Evolutionary conservation across 2,113 vertebrate genomes (phyloP), one percentile per base, ranked within the genome.

Genomic region (Psittacula cyanocephala): DNA sequence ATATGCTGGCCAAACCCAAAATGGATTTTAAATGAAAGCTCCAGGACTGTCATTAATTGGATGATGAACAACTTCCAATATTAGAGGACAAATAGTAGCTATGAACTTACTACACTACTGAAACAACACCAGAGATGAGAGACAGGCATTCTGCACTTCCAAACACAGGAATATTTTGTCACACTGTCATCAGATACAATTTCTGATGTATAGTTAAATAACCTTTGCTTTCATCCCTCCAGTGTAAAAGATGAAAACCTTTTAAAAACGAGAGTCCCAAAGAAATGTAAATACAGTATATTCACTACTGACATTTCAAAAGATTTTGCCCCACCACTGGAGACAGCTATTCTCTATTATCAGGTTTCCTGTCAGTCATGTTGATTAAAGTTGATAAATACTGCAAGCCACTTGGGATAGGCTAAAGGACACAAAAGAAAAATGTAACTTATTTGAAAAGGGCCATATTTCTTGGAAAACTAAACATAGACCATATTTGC

Each of bases 371-470:
- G 98, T 93, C 98, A 98, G 92, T 98, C 97, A 97, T 31, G 83
- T 97, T 97, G 97, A 98, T 98, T 97, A 97, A 97, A 96, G 91
- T 76, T 97, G 97, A 98, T 97, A 98, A 98, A 97, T 93, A 97
- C 89, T 86, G 81, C 72, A 93, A 93, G 91, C 92, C 93, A 78
- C 96, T 96, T 92, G 93, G 93, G 94, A 84, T 67, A 93, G 79
- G 81, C 59, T 85, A 97, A 95, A 95, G 93, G 79, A 96, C 90
- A 97, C 93, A 93, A 91, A 97, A 95, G 88, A 89, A 81, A 85
- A 93, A 96, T 70, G 81, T 37, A 77, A 95, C 70, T 82, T 92
- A 60, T 77, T 96, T 97, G 81, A 97, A 97, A 97, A 96, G 88
- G 69, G 85, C 81, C 22, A 27, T 67, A 46, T 95, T 97, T 87